These are phyloP conservation scores for Euzetes globulus DNA, from an alignment of 2,888 invertebrate genomes.

Conservation along the genomic window DNA sequence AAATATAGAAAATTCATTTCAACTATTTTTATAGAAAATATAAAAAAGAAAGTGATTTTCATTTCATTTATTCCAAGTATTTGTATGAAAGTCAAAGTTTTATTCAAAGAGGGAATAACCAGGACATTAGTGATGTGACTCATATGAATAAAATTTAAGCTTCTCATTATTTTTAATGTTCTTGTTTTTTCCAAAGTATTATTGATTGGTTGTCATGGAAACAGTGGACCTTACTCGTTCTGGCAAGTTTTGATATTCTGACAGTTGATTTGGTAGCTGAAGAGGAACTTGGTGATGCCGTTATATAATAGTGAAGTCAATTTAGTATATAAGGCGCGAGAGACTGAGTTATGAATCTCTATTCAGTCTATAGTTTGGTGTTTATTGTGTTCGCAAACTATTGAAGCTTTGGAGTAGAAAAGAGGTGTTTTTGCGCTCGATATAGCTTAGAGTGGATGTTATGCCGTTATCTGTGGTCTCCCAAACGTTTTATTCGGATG, in stretches of 20 bases:
- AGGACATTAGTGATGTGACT: neutral
- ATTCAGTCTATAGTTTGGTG: neutral
- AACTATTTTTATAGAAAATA: neutral
- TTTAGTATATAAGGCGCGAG: conserved; percentile 12
- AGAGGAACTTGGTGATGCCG: neutral
- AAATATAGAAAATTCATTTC: neutral
- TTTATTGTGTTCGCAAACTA: conserved; percentile 12
- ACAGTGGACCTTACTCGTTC: no score
- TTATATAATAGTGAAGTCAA: neutral
- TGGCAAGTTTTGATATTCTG: no score
- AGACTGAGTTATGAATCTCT: conserved; percentile 25
- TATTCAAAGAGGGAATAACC: neutral
- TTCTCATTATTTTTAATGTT: no score
- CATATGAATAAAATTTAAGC: no score
- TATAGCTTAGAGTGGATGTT: conserved; percentile 14
- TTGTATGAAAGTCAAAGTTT: conserved; percentile 2
- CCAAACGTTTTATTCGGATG: conserved; percentile 21
- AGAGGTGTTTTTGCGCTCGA: conserved; percentile 28
- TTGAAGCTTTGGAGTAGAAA: conserved; percentile 16
- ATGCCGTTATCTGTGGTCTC: conserved; percentile 27
- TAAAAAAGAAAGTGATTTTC: neutral
- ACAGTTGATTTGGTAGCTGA: neutral
- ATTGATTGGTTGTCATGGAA: no score
- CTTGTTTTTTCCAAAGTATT: neutral
- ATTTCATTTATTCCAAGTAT: neutral